Base-by-base conservation (phyloP, 2,113 vertebrate genomes). In the Ifrita kowaldi region DNA sequence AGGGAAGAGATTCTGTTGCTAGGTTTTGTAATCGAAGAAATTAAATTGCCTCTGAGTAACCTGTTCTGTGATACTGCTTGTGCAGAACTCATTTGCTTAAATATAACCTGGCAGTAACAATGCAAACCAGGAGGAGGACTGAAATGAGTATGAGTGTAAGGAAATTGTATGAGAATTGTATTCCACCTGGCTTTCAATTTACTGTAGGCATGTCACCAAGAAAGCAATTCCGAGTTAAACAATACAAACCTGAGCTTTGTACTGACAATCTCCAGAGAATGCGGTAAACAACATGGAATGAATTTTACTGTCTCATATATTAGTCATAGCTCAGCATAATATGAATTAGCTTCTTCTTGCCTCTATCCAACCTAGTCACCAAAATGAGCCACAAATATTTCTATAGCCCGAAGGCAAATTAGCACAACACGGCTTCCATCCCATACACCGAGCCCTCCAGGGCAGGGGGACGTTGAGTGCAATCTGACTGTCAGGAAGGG, bases 111-210 rank as follows among this genome's bases (percentile, higher is more conserved):
- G 77, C 62, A 89, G 33, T 81, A 84, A 73, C 69, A 93, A 60
- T 68, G 27, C 26, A 87, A 89, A 79, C 27, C 19, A 47, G 47
- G 42, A 80, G 5, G 41, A 94, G 68, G 20, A 55, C 33, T 82
- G 49, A 94, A 97, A 84, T 57, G 39, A 73, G n/a, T 42, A 24
- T 3, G 4, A 84, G 37, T 1, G 0, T 73, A 55, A 77, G 41
- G 42, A 91, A 94, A 73, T 69, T 16, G 9, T 79, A 53, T 39
- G 47, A 92, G 27, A 84, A 69, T 49, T 69, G 46, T 71, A 53
- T 87, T 89, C 69, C 69, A 82, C 24, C 41, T 87, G 74, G 26
- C 65, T 93, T 93, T 91, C 77, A 91, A 68, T 81, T 94, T 75
- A 46, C 57, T 49, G 32, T 56, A 71, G 74, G 77, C 84, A 64